A percentile compares a stretch with the other conserved stretches of the same genome.
Conservation (phyloP, 2,113 vertebrate genomes). For the Lagopus leucura region DNA sequence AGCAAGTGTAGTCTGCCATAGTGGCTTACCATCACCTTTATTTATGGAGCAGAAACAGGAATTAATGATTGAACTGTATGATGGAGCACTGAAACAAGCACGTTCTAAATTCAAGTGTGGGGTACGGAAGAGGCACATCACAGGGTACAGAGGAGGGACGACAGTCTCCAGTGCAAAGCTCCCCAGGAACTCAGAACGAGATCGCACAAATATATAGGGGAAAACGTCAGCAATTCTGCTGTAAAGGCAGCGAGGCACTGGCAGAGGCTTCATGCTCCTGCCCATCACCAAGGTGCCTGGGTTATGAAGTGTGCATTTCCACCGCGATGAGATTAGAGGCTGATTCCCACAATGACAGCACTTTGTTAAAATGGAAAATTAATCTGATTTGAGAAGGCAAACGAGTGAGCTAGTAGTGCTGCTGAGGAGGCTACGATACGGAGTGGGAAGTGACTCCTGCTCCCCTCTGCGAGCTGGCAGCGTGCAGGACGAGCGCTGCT, state of each 20-base stretch:
- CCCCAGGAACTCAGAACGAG: accelerated
- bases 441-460: neutral
- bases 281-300: neutral
- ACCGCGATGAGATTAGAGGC: neutral
- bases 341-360: neutral
- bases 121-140: accelerated
- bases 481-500: neutral
- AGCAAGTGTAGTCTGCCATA: neutral
- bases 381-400: conserved; percentile 4
- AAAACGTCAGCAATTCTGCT: neutral
- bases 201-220: accelerated
- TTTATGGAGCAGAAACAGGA: neutral
- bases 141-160: too few relatives aligned
- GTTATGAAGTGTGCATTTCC: neutral
- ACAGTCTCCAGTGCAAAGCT: accelerated
- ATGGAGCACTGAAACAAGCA: neutral
- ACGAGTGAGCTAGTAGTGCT: neutral
- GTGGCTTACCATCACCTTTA: neutral
- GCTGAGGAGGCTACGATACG: accelerated
- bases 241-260: accelerated
- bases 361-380: conserved; percentile 7
- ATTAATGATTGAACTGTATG: neutral
- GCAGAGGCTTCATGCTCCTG: neutral
- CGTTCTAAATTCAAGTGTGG: neutral
- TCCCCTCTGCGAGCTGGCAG: accelerated